Conservation (phyloP, 2,797 vertebrate genomes). For the Anisognathus igniventris region DNA sequence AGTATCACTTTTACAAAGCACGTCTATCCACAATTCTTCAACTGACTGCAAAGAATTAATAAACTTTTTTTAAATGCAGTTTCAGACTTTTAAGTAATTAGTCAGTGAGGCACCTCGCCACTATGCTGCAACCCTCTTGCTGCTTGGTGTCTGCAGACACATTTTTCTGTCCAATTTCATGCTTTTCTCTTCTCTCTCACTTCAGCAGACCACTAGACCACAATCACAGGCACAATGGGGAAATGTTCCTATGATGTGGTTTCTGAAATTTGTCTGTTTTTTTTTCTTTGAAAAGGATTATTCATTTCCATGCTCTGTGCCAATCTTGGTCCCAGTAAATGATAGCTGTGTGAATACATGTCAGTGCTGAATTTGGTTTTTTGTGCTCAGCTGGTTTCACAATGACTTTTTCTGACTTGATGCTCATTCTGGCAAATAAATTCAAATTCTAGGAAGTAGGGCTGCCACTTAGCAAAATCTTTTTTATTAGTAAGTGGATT, state of each 20-base stretch:
- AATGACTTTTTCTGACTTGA: not conserved
- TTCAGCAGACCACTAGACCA: conserved; percentile 25
- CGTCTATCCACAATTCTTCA: not conserved
- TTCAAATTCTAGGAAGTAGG: not conserved
- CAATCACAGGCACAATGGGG: not conserved
- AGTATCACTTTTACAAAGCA: not conserved
- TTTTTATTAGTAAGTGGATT: not conserved
- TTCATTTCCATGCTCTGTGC: not conserved
- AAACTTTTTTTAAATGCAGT: not conserved
- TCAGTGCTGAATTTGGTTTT: not conserved
- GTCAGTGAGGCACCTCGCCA: not conserved
- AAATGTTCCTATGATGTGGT: conserved; percentile 26
- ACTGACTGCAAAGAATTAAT: not conserved
- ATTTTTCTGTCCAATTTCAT: not conserved
- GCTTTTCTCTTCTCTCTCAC: not conserved
- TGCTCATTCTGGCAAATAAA: not conserved
- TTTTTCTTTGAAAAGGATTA: not conserved
- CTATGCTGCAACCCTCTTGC: not conserved
- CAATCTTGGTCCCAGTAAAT: not conserved
- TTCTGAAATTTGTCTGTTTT: conserved; percentile 29
- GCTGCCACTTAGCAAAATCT: not conserved
- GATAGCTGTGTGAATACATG: not conserved
- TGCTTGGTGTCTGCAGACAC: not conserved
- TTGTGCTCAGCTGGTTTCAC: not conserved
- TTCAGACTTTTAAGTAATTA: not conserved